These are phyloP conservation scores for Cyprichromis sp. DNA, from an alignment of 2,113 vertebrate genomes.

Conservation along the genomic window DNA sequence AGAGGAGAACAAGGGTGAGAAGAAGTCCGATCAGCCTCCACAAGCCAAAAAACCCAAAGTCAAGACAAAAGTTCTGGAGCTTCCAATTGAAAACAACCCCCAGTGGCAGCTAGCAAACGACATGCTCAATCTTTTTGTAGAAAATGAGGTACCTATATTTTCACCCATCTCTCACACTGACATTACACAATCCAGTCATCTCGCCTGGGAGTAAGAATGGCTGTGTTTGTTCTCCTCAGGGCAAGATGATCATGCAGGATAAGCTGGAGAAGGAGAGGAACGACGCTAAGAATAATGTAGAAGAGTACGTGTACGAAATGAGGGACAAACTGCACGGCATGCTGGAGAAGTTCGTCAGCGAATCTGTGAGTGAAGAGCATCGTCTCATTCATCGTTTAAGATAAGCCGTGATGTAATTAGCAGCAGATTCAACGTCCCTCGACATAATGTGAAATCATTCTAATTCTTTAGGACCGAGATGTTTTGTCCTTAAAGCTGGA, in stretches of 20 bases:
- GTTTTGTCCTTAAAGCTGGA: constrained; percentile 85
- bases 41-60: constrained; percentile 98
- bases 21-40: constrained; percentile 91
- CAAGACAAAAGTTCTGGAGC: constrained; percentile 90
- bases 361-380: constrained; percentile 74
- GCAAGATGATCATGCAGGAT: constrained; percentile 99
- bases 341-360: constrained; percentile 88
- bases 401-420: neutral
- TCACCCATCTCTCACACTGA: neutral
- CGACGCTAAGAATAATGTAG: constrained; percentile 92
- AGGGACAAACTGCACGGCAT: constrained; percentile 86
- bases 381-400: neutral
- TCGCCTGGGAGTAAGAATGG: neutral
- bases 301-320: constrained; percentile 98
- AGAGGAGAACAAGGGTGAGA: constrained; percentile 82
- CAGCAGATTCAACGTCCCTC: neutral
- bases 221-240: constrained; percentile 65
- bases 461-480: constrained; percentile 77
- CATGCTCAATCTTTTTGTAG: constrained; percentile 91
- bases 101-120: constrained; percentile 92
- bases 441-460: neutral
- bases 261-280: constrained; percentile 96
- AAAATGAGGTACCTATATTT: constrained; percentile 81
- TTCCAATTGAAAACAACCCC: constrained; percentile 90
- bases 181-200: neutral